These are phyloP conservation scores for Myzus persicae DNA, from an alignment of 1,140 invertebrate species.

Conservation along the genomic window DNA sequence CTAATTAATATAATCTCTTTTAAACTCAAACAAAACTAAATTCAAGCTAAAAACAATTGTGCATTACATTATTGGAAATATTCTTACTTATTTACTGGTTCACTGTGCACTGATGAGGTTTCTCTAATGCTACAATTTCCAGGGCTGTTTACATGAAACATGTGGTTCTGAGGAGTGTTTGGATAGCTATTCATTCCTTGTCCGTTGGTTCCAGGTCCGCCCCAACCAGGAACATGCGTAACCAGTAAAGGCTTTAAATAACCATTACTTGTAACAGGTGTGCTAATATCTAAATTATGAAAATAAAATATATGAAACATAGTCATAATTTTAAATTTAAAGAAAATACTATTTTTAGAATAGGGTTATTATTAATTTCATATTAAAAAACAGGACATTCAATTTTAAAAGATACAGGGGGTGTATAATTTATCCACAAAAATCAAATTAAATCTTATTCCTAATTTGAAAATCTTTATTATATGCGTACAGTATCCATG, in stretches of 20 bases:
- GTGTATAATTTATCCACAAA: too few relatives aligned
- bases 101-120: conserved; percentile 73
- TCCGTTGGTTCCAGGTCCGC: conserved; percentile 63
- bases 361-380: not conserved
- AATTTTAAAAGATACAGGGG: too few relatives aligned
- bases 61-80: not conserved
- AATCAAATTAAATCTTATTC: not conserved
- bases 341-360: not conserved
- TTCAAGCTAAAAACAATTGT: conserved; percentile 11
- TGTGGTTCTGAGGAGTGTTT: conserved; percentile 65
- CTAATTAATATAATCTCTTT: conserved; percentile 25
- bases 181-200: conserved; percentile 64
- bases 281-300: conserved; percentile 69
- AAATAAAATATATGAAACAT: conserved; percentile 44
- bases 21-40: conserved; percentile 44
- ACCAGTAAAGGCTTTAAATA: conserved; percentile 87
- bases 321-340: not conserved
- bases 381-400: not conserved
- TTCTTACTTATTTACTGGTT: conserved; percentile 54
- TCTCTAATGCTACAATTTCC: conserved; percentile 74
- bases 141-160: conserved; percentile 68
- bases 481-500: not conserved
- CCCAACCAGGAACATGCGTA: conserved; percentile 81
- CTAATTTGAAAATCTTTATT: not conserved
- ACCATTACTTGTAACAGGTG: conserved; percentile 77